Evolutionary conservation across 2,797 vertebrate genomes (phyloP).

Genomic region (Okamejei kenojei): DNA sequence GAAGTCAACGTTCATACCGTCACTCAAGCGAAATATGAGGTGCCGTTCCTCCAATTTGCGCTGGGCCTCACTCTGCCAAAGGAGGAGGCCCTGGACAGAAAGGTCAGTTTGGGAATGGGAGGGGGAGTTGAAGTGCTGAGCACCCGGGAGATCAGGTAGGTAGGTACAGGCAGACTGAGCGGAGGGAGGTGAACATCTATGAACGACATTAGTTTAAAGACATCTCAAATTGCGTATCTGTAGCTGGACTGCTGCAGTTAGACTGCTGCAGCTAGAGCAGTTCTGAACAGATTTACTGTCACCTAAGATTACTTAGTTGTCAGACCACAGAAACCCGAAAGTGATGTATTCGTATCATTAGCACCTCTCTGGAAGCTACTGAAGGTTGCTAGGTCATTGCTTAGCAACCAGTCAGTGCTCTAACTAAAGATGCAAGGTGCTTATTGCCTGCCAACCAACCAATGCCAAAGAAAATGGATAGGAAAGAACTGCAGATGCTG

Average conservation of each 20-base stretch:
- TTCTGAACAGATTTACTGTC: conserved; percentile 37
- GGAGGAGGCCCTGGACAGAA: no score
- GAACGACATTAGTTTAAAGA: neutral
- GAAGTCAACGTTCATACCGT: no score
- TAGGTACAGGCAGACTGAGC: no score
- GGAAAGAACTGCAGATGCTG: no score
- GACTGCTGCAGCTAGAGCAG: neutral
- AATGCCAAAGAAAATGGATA: neutral
- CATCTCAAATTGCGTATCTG: neutral
- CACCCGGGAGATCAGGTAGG: no score
- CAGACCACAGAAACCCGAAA: conserved; percentile 25
- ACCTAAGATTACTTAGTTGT: conserved; percentile 34
- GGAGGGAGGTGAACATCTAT: neutral
- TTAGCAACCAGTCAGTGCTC: conserved; percentile 29
- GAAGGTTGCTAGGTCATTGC: conserved; percentile 37
- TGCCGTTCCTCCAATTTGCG: no score
- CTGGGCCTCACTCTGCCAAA: no score
- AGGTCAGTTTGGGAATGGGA: no score
- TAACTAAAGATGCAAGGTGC: conserved; percentile 22
- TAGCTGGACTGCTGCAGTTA: neutral
- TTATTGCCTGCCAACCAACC: neutral
- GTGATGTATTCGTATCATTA: conserved; percentile 34
- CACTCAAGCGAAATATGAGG: no score
- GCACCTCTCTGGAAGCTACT: conserved; percentile 25
- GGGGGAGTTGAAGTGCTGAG: no score